These are phyloP conservation scores for Lethrus apterus DNA, from an alignment of 1,140 invertebrate species.

Conservation along the genomic window DNA sequence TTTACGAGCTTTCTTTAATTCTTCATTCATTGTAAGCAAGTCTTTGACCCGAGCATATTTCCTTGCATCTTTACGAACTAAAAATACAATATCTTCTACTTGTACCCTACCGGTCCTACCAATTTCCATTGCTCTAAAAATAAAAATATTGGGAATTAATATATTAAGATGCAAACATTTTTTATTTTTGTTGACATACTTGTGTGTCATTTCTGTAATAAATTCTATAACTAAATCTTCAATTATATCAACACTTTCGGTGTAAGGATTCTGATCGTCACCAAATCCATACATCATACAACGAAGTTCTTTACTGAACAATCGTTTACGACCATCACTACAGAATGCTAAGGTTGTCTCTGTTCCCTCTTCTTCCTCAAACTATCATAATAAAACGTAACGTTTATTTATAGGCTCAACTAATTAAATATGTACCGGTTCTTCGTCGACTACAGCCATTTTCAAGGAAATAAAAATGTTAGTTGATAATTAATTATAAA, in stretches of 20 bases:
- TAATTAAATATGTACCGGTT: slow-evolving; percentile 25
- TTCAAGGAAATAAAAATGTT: no score
- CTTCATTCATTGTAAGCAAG: slow-evolving; percentile 97
- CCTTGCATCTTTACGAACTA: slow-evolving; percentile 93
- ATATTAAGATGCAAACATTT: no score
- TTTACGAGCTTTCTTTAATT: slow-evolving; percentile 96
- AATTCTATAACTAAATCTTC: slow-evolving; percentile 98
- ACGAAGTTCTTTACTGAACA: slow-evolving; percentile 86
- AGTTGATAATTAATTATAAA: no score
- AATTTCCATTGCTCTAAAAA: slow-evolving; percentile 91
- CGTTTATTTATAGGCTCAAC: not conserved
- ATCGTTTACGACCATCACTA: slow-evolving; percentile 63
- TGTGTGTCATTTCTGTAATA: slow-evolving; percentile 87
- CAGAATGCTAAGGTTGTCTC: slow-evolving; percentile 56
- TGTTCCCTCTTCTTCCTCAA: slow-evolving; percentile 57
- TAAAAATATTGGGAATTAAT: slow-evolving; percentile 11
- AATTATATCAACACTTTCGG: slow-evolving; percentile 94
- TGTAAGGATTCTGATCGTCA: slow-evolving; percentile 98
- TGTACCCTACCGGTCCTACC: slow-evolving; percentile 89
- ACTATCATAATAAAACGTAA: slow-evolving; percentile 32
- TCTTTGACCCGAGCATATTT: slow-evolving; percentile 99
- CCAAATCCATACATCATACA: slow-evolving; percentile 99
- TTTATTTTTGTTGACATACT: slow-evolving; percentile 49
- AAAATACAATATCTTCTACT: slow-evolving; percentile 97
- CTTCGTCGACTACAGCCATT: slow-evolving; percentile 30